These are phyloP conservation scores for Agrochola macilenta DNA, from an alignment of 2,888 invertebrate genomes.

Conservation along the genomic window DNA sequence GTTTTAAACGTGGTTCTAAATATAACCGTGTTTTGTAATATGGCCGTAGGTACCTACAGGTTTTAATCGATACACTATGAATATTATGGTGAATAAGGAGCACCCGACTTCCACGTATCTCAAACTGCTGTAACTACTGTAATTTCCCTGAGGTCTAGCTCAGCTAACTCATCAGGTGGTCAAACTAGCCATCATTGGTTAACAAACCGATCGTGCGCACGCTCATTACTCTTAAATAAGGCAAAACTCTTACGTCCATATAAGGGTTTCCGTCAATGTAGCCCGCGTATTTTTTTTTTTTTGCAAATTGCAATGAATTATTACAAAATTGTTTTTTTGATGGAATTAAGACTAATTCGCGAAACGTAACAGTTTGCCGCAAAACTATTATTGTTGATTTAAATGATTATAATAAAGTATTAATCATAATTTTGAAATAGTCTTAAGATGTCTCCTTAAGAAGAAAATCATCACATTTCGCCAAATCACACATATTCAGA, in stretches of 20 bases:
- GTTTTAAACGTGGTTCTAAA: not conserved
- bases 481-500: not conserved
- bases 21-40: not conserved
- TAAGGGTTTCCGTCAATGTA: not conserved
- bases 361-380: not conserved
- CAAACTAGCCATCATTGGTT: constrained; percentile 2
- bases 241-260: not conserved
- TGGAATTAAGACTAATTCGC: too few species aligned
- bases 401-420: not conserved
- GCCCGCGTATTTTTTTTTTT: too few species aligned
- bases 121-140: constrained; percentile 1
- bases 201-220: not conserved
- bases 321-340: not conserved
- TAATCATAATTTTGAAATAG: not conserved
- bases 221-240: not conserved
- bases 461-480: not conserved
- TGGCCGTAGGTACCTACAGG: not conserved
- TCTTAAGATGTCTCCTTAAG: not conserved
- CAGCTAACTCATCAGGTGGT: not conserved
- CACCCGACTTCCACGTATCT: not conserved
- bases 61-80: not conserved
- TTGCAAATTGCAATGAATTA: not conserved
- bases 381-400: not conserved
- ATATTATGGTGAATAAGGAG: not conserved
- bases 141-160: constrained; percentile 21